phyloP scores from a whole-genome alignment of 2,797 vertebrate species.

The Prionace glauca region DNA sequence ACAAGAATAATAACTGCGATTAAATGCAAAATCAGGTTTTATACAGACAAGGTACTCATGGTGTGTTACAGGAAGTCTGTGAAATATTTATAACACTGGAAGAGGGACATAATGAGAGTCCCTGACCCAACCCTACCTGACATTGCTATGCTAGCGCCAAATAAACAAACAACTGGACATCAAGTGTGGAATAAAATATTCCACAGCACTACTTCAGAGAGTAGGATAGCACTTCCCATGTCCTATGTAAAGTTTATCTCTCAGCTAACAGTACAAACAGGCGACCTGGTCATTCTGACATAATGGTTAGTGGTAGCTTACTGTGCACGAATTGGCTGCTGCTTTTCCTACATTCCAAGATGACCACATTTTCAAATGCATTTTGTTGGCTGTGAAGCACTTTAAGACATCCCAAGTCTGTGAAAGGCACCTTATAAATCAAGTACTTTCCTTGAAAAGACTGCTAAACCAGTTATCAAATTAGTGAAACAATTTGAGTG shows the following conservation, averaged over 20 bases:
- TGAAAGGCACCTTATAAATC: neutral
- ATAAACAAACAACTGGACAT: too few relatives aligned
- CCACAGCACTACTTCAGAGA: neutral
- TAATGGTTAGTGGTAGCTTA: neutral
- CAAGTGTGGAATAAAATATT: neutral
- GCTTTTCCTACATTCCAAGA: neutral
- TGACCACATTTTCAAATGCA: neutral
- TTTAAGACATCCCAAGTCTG: neutral
- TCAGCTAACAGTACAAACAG: neutral
- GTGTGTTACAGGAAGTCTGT: too few relatives aligned
- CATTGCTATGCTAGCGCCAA: too few relatives aligned
- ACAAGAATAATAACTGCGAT: too few relatives aligned
- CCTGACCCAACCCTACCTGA: too few relatives aligned
- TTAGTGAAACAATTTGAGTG: neutral
- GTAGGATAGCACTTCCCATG: neutral
- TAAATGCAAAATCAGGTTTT: too few relatives aligned
- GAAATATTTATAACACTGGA: too few relatives aligned
- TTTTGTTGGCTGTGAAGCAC: neutral
- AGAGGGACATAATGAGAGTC: too few relatives aligned
- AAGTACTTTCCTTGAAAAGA: neutral
- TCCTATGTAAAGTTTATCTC: neutral
- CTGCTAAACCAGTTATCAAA: neutral
- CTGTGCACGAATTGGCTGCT: neutral
- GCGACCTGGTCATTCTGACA: neutral
- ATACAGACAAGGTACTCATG: too few relatives aligned